phyloP scores from a whole-genome alignment of 2,113 vertebrate species.

The Zosterops pallidus region DNA sequence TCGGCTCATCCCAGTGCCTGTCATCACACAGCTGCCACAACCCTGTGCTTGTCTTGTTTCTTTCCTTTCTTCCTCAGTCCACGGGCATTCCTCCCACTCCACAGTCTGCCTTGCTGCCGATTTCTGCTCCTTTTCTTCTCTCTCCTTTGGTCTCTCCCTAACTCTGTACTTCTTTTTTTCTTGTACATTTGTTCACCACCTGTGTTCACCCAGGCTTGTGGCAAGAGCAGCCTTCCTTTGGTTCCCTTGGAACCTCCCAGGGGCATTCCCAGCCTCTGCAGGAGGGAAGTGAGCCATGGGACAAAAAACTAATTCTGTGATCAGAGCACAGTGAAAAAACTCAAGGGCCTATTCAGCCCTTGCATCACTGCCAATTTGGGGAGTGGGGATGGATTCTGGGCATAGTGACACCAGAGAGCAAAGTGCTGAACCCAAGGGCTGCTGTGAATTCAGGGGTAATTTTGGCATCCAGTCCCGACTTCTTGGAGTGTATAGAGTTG shows the following conservation, averaged over 20 bases:
- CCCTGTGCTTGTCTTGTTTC: not conserved
- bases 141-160: not conserved
- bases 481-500: rapidly evolving
- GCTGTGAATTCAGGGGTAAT: not conserved
- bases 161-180: not conserved
- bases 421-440: not conserved
- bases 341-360: not conserved
- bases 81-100: no score
- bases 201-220: not conserved
- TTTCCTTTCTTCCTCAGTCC: not conserved
- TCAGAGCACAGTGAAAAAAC: not conserved
- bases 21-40: not conserved
- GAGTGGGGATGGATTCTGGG: not conserved
- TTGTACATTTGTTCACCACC: not conserved
- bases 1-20: not conserved
- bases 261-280: rapidly evolving
- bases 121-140: conserved; percentile 6
- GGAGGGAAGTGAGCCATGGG: not conserved
- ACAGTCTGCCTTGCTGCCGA: not conserved
- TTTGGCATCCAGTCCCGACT: not conserved
- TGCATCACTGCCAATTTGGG: rapidly evolving
- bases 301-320: not conserved
- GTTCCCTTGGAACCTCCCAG: not conserved
- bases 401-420: not conserved
- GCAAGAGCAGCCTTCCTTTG: not conserved